Evolutionary conservation across 2,113 vertebrate species (phyloP).

Genomic region (Erythrocercus mccallii): DNA sequence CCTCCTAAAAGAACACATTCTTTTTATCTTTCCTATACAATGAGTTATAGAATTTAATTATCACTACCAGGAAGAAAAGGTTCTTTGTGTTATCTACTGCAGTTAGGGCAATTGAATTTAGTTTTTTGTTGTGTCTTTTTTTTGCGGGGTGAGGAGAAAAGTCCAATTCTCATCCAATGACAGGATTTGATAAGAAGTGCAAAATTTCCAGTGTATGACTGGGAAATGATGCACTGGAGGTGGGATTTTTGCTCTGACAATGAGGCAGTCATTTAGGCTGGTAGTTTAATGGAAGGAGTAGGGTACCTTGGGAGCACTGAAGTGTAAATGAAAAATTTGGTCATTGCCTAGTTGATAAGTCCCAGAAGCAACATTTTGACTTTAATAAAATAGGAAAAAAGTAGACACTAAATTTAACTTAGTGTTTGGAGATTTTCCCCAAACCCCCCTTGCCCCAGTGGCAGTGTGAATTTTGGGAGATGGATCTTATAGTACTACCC

Average conservation of each 20-base stretch:
- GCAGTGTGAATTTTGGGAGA: background rate
- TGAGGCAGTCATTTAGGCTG: background rate
- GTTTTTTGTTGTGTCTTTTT: background rate
- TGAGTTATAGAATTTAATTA: slow-evolving; percentile 25
- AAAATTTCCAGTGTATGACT: background rate
- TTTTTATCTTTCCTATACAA: background rate
- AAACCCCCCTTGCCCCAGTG: background rate
- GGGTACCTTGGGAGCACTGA: background rate
- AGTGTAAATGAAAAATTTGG: background rate
- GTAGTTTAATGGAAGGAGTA: background rate
- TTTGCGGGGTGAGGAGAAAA: background rate
- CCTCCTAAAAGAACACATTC: background rate
- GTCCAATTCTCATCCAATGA: background rate
- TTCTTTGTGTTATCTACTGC: background rate
- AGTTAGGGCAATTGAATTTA: background rate
- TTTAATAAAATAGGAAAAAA: background rate
- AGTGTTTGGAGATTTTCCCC: fast-evolving
- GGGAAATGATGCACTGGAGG: background rate
- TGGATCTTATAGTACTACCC: background rate
- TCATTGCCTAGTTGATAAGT: background rate
- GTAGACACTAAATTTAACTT: background rate
- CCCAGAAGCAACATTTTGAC: background rate
- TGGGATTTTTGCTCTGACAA: background rate
- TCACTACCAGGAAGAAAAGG: background rate
- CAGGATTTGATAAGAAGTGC: background rate